Evolutionary conservation across 2,797 vertebrate species (phyloP).

Genomic region (Discoglossus pictus): DNA sequence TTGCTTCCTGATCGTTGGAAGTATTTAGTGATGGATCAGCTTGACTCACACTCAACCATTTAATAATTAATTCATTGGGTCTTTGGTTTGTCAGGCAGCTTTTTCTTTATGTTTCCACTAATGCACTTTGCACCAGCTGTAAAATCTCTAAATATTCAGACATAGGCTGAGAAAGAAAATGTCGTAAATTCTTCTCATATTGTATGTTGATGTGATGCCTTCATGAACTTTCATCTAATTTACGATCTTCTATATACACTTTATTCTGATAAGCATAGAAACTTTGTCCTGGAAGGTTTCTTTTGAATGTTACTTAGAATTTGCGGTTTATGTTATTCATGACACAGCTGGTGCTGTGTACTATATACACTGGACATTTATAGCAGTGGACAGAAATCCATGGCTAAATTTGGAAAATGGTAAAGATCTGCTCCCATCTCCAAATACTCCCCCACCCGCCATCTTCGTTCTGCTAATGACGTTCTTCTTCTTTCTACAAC

Average conservation of each 20-base stretch:
- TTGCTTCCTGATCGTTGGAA: constrained; percentile 53
- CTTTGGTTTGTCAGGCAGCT: constrained; percentile 4
- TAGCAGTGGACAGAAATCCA: too few relatives aligned
- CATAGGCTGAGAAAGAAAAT: constrained; percentile 7
- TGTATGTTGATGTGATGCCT: neutral
- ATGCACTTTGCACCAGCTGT: constrained; percentile 7
- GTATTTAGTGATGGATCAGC: constrained; percentile 53
- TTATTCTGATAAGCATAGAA: too few relatives aligned
- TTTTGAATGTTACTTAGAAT: too few relatives aligned
- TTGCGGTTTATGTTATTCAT: too few relatives aligned
- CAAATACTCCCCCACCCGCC: too few relatives aligned
- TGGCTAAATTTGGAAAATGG: too few relatives aligned
- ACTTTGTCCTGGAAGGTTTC: too few relatives aligned
- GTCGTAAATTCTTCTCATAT: neutral
- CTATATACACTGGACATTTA: too few relatives aligned
- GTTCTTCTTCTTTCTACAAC: too few relatives aligned
- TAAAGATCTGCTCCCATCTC: too few relatives aligned
- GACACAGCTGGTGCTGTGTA: too few relatives aligned
- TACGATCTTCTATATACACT: neutral
- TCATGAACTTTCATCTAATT: constrained; percentile 4
- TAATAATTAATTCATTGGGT: constrained; percentile 51
- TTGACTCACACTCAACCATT: constrained; percentile 42
- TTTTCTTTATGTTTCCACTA: constrained; percentile 3
- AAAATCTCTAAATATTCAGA: constrained; percentile 23
- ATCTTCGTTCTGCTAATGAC: too few relatives aligned